phyloP scores from a whole-genome alignment of 2,797 vertebrate genomes.

The Morus bassanus region DNA sequence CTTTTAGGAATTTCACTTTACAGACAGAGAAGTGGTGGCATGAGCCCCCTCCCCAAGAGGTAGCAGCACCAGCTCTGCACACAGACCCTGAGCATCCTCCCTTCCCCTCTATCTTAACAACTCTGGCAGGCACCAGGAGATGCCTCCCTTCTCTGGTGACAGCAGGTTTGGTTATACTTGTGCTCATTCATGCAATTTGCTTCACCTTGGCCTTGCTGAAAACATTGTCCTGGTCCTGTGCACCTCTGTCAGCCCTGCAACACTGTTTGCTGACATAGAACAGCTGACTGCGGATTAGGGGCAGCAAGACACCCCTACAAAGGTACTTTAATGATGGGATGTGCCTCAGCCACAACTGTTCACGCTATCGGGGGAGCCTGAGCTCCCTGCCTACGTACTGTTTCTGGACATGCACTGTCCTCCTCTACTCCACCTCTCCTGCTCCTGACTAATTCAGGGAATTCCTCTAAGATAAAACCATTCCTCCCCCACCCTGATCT shows the following conservation, averaged over 20 bases:
- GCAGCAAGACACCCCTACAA: rapidly evolving
- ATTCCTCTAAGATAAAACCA: background rate
- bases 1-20: background rate
- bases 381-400: background rate
- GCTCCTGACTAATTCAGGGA: background rate
- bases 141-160: background rate
- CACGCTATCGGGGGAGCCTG: background rate
- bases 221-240: rapidly evolving
- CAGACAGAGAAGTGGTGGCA: background rate
- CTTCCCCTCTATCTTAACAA: background rate
- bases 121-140: background rate
- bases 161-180: background rate
- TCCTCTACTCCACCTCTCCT: background rate
- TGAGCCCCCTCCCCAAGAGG: background rate
- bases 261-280: background rate
- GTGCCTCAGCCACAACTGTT: rapidly evolving
- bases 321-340: rapidly evolving
- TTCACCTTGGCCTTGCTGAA: background rate
- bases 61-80: background rate
- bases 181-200: background rate
- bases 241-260: background rate
- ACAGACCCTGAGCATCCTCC: background rate
- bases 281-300: rapidly evolving
- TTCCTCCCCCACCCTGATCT: background rate
- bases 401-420: background rate